These are phyloP conservation scores for Calliopsis andreniformis DNA, from an alignment of 1,140 invertebrate species.

Conservation along the genomic window DNA sequence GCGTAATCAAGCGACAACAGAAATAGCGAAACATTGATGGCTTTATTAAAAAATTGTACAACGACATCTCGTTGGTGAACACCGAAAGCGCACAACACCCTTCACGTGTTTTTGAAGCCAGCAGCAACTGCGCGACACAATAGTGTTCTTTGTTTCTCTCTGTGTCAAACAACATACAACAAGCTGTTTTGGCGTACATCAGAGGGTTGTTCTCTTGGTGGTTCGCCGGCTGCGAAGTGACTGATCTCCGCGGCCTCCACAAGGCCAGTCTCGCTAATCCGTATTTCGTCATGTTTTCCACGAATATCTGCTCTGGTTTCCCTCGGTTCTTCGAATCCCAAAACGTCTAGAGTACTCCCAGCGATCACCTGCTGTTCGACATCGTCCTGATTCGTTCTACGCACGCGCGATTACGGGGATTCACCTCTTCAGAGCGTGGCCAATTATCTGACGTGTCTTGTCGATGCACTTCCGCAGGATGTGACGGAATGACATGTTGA, in stretches of 20 bases:
- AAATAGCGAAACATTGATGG: constrained; percentile 20
- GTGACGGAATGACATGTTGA: constrained; percentile 67
- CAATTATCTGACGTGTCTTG: constrained; percentile 66
- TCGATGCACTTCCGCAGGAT: constrained; percentile 70
- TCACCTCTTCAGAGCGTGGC: constrained; percentile 64
- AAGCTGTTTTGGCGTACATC: constrained; percentile 74
- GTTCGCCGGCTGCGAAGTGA: constrained; percentile 73
- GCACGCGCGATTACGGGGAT: background rate
- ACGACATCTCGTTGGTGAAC: constrained; percentile 8
- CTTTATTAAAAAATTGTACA: constrained; percentile 43
- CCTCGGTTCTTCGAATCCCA: too few species aligned
- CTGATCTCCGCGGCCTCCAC: constrained; percentile 78
- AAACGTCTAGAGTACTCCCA: background rate
- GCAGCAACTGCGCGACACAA: constrained; percentile 27
- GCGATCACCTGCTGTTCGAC: constrained; percentile 32
- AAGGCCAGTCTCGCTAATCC: constrained; percentile 76
- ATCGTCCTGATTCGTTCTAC: constrained; percentile 5
- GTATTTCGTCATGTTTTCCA: constrained; percentile 76
- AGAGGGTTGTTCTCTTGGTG: constrained; percentile 81
- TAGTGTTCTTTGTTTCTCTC: background rate
- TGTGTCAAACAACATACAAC: constrained; percentile 44
- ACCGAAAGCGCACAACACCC: constrained; percentile 21
- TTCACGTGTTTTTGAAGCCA: constrained; percentile 19
- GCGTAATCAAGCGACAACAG: constrained; percentile 45
- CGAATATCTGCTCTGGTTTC: background rate